phyloP scores from a whole-genome alignment of 2,797 vertebrate genomes.

The Garrulus glandarius region DNA sequence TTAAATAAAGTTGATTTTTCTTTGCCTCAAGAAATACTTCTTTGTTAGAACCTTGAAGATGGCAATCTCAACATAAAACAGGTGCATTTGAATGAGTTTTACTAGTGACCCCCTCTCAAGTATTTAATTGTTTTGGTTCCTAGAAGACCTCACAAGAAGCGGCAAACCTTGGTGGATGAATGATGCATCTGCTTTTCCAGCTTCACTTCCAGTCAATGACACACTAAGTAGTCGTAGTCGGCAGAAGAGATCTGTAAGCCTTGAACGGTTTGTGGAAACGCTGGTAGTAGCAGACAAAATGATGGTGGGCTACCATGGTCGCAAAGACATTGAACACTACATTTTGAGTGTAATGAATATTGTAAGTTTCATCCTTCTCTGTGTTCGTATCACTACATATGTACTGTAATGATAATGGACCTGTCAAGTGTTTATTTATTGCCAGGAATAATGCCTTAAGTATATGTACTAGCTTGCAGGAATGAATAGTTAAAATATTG shows the following conservation, averaged over 20 bases:
- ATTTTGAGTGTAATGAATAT: conserved; percentile 99
- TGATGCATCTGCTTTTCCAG: conserved; percentile 64
- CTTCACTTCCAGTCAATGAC: conserved; percentile 66
- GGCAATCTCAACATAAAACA: neutral
- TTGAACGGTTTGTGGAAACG: conserved; percentile 97
- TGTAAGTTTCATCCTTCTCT: conserved; percentile 96
- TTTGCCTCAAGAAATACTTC: neutral
- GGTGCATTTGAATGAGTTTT: conserved; percentile 24
- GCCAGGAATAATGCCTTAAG: neutral
- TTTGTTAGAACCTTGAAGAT: neutral
- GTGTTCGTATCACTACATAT: neutral
- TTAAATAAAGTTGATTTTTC: neutral
- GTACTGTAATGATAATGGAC: neutral
- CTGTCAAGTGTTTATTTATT: neutral
- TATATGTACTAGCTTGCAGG: neutral
- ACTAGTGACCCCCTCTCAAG: conserved; percentile 23
- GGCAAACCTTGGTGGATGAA: conserved; percentile 77
- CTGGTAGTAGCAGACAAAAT: conserved; percentile 98
- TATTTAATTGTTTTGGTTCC: conserved; percentile 61
- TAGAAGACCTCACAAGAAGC: conserved; percentile 82
- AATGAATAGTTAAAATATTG: neutral
- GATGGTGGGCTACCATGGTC: conserved; percentile 99
- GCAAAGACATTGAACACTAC: conserved; percentile 98
- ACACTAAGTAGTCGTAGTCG: conserved; percentile 68
- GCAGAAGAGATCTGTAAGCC: conserved; percentile 90